phyloP scores from a whole-genome alignment of 2,113 vertebrate genomes.

The Microcebus lehilahytsara region DNA sequence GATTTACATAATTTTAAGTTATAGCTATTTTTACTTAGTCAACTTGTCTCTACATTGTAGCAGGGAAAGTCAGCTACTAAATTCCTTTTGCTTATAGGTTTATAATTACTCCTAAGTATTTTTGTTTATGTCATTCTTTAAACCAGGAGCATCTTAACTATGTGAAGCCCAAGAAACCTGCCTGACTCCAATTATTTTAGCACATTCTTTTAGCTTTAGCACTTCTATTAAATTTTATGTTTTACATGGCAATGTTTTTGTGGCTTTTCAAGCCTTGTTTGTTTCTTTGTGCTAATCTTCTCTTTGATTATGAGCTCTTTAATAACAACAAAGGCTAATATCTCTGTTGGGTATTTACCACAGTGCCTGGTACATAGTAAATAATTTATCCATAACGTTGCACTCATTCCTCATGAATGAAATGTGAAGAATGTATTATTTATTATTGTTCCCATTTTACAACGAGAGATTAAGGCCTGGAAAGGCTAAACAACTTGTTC shows the following conservation, averaged over 20 bases:
- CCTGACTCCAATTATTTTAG: background rate
- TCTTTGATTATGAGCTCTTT: slow-evolving; percentile 40
- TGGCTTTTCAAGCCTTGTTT: slow-evolving; percentile 23
- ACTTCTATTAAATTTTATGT: background rate
- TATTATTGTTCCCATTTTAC: slow-evolving; percentile 28
- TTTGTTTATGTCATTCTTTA: background rate
- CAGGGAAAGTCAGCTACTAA: slow-evolving; percentile 17
- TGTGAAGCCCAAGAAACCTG: background rate
- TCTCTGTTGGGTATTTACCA: background rate
- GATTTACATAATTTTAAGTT: background rate
- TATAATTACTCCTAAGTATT: background rate
- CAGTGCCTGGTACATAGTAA: background rate
- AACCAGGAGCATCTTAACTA: background rate
- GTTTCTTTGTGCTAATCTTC: background rate
- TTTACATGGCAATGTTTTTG: background rate
- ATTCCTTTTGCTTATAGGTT: slow-evolving; percentile 17
- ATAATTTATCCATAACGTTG: background rate
- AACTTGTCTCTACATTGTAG: background rate
- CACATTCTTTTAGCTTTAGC: background rate
- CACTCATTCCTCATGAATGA: background rate
- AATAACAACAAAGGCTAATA: slow-evolving; percentile 9
- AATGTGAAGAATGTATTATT: background rate
- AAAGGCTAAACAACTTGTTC: background rate
- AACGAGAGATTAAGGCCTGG: slow-evolving; percentile 35
- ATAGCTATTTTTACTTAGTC: slow-evolving; percentile 30